Evolutionary conservation across 1,140 invertebrate species (phyloP).

Genomic region (Drosophila nigrodunni): DNA sequence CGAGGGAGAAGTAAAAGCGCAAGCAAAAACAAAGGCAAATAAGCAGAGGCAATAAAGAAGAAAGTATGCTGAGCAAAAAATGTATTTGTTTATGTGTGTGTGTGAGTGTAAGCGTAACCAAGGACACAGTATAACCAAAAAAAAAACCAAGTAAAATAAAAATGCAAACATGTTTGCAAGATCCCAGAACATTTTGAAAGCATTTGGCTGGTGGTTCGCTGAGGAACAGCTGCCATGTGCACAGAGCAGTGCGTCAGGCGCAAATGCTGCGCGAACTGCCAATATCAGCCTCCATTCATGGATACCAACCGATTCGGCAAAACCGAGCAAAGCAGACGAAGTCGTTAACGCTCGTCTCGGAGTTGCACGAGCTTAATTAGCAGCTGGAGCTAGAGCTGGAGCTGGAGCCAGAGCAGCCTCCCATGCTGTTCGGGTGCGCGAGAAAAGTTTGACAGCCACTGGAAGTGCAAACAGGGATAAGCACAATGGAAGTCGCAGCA

Average conservation of each 20-base stretch:
- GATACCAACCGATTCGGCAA: conserved; percentile 63
- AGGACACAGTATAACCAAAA: conserved; percentile 13
- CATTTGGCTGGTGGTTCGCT: conserved; percentile 5
- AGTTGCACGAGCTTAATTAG: conserved; percentile 8
- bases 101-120: conserved; percentile 37
- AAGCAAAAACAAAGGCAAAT: conserved; percentile 35
- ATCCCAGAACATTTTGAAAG: conserved; percentile 28
- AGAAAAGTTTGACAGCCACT: conserved; percentile 70
- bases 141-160: conserved; percentile 41
- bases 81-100: conserved; percentile 15
- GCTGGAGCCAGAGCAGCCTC: conserved; percentile 37
- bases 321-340: not conserved
- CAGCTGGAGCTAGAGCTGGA: conserved; percentile 16
- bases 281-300: conserved; percentile 71
- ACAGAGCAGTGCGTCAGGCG: conserved; percentile 49
- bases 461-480: conserved; percentile 75
- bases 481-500: conserved; percentile 67
- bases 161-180: conserved; percentile 61
- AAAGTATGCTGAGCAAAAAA: conserved; percentile 42
- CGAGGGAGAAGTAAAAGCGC: not conserved
- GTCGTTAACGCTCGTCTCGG: not conserved
- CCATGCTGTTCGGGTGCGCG: conserved; percentile 50
- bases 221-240: conserved; percentile 40
- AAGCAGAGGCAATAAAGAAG: conserved; percentile 30
- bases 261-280: conserved; percentile 59